A percentile compares a stretch with the other conserved stretches of the same genome.
Conservation (phyloP, 2,797 vertebrate genomes). For the Acanthornis magna region DNA sequence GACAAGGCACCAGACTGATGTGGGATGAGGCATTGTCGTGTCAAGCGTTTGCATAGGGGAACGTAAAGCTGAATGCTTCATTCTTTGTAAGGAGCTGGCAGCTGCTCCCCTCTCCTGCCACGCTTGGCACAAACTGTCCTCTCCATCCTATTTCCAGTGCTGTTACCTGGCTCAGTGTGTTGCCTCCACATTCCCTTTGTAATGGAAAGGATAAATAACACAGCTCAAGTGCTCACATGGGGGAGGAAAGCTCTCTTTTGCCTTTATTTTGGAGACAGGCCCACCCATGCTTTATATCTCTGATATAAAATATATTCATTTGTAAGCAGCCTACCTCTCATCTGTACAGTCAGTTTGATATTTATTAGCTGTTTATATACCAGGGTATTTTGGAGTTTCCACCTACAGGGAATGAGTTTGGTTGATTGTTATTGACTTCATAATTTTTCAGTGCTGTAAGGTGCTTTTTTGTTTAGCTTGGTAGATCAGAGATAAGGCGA, state of each 20-base stretch:
- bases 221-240: rapidly evolving
- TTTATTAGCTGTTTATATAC: background rate
- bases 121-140: background rate
- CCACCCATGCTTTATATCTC: rapidly evolving
- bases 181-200: background rate
- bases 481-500: background rate
- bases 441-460: background rate
- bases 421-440: background rate
- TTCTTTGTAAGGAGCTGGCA: background rate
- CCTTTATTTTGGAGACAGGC: background rate
- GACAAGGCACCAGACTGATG: background rate
- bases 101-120: background rate
- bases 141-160: background rate
- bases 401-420: background rate
- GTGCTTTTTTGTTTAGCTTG: background rate
- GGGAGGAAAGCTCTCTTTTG: background rate
- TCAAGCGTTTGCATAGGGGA: rapidly evolving
- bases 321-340: background rate
- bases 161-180: background rate
- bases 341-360: background rate
- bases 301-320: background rate
- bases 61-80: background rate
- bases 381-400: background rate
- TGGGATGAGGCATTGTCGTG: rapidly evolving
- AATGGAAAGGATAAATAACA: background rate